Evolutionary conservation across 2,888 invertebrate genomes (phyloP).

Genomic region (Drosophila mercatorum): DNA sequence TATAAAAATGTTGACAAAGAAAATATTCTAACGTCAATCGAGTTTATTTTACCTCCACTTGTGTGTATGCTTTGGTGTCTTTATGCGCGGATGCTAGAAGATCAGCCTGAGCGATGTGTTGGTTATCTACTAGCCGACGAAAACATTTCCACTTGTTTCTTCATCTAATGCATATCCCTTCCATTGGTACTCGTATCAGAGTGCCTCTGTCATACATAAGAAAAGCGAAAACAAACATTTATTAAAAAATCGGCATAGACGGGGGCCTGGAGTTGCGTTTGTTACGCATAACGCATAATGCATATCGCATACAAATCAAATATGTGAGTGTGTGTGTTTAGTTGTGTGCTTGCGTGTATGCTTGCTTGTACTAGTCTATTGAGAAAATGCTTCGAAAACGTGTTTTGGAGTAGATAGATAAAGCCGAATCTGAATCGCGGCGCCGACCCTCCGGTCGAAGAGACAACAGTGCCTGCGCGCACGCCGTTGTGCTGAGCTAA

Average conservation of each 20-base stretch:
- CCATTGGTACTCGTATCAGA: no score
- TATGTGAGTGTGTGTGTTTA: conserved; percentile 9
- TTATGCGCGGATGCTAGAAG: no score
- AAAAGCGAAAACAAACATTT: no score
- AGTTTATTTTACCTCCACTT: no score
- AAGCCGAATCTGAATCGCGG: conserved; percentile 59
- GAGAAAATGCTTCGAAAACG: conserved; percentile 63
- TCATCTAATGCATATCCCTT: no score
- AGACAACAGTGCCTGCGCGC: conserved; percentile 19
- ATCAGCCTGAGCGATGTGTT: no score
- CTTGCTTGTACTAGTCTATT: conserved; percentile 51
- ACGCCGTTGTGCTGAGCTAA: not conserved
- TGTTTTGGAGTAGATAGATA: conserved; percentile 69
- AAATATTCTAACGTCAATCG: no score
- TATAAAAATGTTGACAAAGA: no score
- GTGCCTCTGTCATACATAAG: no score
- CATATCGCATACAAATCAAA: conserved; percentile 34
- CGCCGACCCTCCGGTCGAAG: conserved; percentile 31
- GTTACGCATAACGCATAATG: conserved; percentile 52
- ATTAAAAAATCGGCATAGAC: conserved; percentile 6
- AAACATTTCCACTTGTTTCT: no score
- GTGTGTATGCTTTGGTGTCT: no score
- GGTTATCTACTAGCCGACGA: no score
- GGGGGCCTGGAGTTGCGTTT: conserved; percentile 18
- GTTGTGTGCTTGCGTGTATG: not conserved